A percentile compares a stretch with the other conserved stretches of the same genome.
phyloP scores from a whole-genome alignment of 2,113 vertebrate species.

The Azemiops feae region DNA sequence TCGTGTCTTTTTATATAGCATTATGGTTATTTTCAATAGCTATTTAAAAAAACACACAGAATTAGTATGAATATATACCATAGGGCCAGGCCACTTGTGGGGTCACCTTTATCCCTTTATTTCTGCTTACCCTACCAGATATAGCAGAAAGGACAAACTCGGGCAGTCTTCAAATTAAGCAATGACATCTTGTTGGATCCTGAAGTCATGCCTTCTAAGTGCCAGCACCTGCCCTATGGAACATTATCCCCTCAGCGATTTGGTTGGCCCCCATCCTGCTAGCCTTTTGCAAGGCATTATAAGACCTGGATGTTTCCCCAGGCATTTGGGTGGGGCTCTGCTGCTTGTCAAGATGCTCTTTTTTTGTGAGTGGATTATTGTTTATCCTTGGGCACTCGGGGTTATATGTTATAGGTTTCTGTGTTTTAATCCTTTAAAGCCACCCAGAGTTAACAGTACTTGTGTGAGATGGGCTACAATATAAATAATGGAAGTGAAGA shows the following conservation, averaged over 20 bases:
- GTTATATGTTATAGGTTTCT: background rate
- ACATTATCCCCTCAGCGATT: background rate
- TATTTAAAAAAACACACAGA: constrained; percentile 13
- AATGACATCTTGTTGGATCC: background rate
- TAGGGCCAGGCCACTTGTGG: background rate
- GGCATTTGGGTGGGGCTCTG: background rate
- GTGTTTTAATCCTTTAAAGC: background rate
- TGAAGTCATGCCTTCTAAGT: background rate
- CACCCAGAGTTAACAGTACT: background rate
- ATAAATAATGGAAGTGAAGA: background rate
- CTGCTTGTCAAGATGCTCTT: background rate
- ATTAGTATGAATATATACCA: constrained; percentile 1
- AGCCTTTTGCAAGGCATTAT: background rate
- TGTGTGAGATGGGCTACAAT: background rate
- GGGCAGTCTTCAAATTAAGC: background rate
- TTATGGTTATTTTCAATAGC: background rate
- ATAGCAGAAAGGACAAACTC: background rate
- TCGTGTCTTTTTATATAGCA: background rate
- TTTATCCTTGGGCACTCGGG: background rate
- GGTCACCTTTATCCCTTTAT: background rate
- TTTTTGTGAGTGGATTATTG: background rate
- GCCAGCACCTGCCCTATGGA: background rate
- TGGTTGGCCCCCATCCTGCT: background rate
- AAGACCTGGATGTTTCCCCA: background rate
- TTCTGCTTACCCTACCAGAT: background rate